These are phyloP conservation scores for Bellardia bayeri DNA, from an alignment of 2,888 invertebrate species.

Conservation along the genomic window DNA sequence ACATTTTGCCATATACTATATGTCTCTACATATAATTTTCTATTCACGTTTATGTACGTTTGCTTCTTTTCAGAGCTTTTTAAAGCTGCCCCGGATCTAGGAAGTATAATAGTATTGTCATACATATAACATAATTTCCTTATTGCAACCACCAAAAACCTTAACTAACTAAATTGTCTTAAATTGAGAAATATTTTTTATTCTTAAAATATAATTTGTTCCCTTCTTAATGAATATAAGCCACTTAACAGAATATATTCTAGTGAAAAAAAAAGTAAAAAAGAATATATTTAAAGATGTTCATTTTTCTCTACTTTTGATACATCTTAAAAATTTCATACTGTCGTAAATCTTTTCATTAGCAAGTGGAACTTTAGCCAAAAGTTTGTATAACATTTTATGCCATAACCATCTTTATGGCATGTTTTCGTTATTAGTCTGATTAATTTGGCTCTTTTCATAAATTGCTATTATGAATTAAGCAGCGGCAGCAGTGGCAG, in stretches of 20 bases:
- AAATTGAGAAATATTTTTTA: constrained; percentile 28
- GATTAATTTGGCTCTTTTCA: constrained; percentile 84
- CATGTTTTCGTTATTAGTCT: constrained; percentile 84
- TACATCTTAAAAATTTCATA: constrained; percentile 35
- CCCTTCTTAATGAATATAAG: constrained; percentile 17
- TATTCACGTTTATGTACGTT: too few species aligned
- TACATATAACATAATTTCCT: background rate
- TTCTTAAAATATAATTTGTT: background rate
- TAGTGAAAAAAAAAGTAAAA: background rate
- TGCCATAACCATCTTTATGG: constrained; percentile 77
- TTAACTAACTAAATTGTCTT: background rate
- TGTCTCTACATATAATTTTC: too few species aligned
- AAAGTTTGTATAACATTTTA: constrained; percentile 76
- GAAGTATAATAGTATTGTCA: too few species aligned
- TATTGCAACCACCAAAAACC: constrained; percentile 27
- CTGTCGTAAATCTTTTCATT: constrained; percentile 84
- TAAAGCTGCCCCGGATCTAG: too few species aligned
- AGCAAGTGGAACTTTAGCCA: constrained; percentile 82
- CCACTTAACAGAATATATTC: constrained; percentile 57
- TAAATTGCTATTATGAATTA: constrained; percentile 81
- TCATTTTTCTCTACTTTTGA: background rate
- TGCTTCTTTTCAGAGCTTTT: too few species aligned
- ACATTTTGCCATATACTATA: too few species aligned
- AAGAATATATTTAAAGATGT: constrained; percentile 41
- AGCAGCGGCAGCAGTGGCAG: constrained; percentile 74